Evolutionary conservation across 2,888 invertebrate genomes (phyloP), one percentile per base, ranked within the genome.

Genomic region (Glyphotaelius pellucidus): DNA sequence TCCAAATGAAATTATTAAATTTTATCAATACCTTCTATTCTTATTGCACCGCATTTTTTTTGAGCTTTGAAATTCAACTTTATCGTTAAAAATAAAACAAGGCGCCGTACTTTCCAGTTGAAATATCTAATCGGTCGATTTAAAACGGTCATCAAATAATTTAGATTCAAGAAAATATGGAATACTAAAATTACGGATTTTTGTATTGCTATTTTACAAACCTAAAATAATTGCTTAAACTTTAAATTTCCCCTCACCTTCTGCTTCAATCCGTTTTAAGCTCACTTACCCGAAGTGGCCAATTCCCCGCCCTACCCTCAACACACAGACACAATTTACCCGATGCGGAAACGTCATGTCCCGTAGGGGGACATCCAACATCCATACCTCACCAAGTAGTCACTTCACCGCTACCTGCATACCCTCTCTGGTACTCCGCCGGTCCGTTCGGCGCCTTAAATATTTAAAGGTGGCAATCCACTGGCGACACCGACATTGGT

Each of bases 391-490:
- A 67, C 67, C 67, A 9, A 9, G 25, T 67, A 67, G 25, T 67
- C 25, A 67, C 67, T 67, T 25, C 67, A 67, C 25, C 1, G 67
- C 67, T 67, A 67, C 67, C 67, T n/a, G 67, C 42, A 30, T 31
- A 32, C 52, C 87, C 87, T 52, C 47, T 31, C 47, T 11, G 47
- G 31, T 38, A 96, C 96, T 96, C 96, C 96, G 95, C 96, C 96
- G 96, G 95, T 95, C 96, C 96, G 96, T 96, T 96, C 96, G 95
- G 94, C 94, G 15, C 94, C 95, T 96, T 95, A 95, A 96, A 95
- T 96, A 96, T 96, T 96, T 95, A 96, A 91, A 94, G 94, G 83
- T 42, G 89, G 85, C 84, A 86, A 90, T 92, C 86, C 90, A 90
- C 87, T 90, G 90, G 89, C 52, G 30, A 42, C 88, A 79, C 38